Conservation (phyloP, 2,888 invertebrate genomes). For the Cerastis rubricosa region DNA sequence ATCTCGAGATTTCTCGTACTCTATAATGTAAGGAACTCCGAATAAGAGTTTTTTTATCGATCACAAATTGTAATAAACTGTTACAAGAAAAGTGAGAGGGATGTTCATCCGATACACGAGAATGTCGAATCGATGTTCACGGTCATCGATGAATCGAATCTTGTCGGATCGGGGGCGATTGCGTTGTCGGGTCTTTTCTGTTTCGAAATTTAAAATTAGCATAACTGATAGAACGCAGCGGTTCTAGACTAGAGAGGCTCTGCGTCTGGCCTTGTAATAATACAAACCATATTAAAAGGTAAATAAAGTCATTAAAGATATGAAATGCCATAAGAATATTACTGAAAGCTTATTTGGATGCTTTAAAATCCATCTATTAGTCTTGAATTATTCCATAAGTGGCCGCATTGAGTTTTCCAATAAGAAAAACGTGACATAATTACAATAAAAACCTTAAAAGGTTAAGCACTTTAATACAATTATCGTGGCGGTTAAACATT, state of each 20-base stretch:
- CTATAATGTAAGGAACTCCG: neutral
- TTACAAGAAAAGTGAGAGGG: constrained; percentile 74
- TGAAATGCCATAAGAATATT: neutral
- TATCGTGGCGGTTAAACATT: constrained; percentile 54
- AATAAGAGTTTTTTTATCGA: neutral
- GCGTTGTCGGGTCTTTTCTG: constrained; percentile 54
- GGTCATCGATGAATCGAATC: constrained; percentile 69
- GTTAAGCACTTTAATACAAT: constrained; percentile 55
- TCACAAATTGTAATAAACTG: constrained; percentile 35
- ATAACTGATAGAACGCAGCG: constrained; percentile 20
- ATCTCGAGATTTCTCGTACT: neutral
- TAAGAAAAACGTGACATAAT: constrained; percentile 44
- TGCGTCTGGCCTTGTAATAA: constrained; percentile 26
- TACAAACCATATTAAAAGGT: neutral
- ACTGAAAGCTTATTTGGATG: constrained; percentile 5
- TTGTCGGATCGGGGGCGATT: constrained; percentile 68
- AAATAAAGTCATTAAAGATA: constrained; percentile 28
- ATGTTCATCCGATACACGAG: constrained; percentile 67
- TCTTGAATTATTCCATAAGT: constrained; percentile 10
- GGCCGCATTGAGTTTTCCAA: constrained; percentile 11
- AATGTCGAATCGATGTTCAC: constrained; percentile 77
- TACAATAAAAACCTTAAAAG: constrained; percentile 51
- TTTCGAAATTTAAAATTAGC: constrained; percentile 63
- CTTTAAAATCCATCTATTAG: constrained; percentile 25
- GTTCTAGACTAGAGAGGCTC: constrained; percentile 34